Evolutionary conservation across 2,113 vertebrate genomes (phyloP).

Genomic region (Gopherus flavomarginatus): DNA sequence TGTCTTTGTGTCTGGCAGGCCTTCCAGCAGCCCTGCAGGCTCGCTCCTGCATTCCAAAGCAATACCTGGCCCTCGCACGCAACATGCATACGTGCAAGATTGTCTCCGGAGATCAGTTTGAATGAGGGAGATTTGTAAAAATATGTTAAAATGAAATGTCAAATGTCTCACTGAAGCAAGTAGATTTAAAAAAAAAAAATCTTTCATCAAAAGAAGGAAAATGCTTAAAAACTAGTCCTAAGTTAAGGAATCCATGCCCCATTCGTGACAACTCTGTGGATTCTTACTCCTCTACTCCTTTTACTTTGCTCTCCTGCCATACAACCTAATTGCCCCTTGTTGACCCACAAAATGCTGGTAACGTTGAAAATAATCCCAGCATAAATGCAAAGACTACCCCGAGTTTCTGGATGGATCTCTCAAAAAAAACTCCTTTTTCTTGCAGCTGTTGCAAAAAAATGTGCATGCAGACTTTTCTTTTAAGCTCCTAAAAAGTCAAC

Average conservation of each 20-base stretch:
- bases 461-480: neutral
- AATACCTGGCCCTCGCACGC: neutral
- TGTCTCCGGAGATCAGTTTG: neutral
- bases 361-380: neutral
- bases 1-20: neutral
- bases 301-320: neutral
- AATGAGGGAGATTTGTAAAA: neutral
- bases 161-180: neutral
- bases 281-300: neutral
- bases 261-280: neutral
- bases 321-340: neutral
- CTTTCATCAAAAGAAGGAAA: neutral
- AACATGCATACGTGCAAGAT: neutral
- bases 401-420: neutral
- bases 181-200: neutral
- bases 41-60: neutral
- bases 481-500: neutral
- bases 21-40: neutral
- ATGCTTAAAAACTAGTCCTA: neutral
- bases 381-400: neutral
- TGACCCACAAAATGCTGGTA: neutral
- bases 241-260: neutral
- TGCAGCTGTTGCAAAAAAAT: neutral
- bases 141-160: neutral
- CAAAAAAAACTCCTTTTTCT: neutral